These are phyloP conservation scores for Gambelia wislizenii DNA, from an alignment of 2,797 vertebrate genomes.

Conservation along the genomic window DNA sequence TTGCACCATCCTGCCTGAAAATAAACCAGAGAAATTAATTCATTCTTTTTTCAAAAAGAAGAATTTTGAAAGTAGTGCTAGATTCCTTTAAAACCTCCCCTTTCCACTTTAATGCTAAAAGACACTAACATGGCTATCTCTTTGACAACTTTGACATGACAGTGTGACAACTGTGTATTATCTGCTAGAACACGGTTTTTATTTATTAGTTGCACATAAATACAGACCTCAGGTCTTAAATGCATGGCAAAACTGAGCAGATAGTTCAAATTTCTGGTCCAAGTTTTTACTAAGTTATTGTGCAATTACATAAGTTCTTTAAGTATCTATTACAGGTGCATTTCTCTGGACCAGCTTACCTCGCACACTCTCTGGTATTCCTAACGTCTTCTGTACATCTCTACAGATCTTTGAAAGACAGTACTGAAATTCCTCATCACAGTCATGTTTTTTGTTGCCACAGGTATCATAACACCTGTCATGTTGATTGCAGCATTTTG, in stretches of 20 bases:
- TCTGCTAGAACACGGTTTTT: background rate
- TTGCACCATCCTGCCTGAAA: background rate
- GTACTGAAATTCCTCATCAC: slow-evolving; percentile 91
- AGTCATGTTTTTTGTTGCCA: slow-evolving; percentile 89
- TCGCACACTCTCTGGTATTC: slow-evolving; percentile 88
- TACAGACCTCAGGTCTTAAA: background rate
- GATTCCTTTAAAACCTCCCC: too few relatives aligned
- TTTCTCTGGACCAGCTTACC: slow-evolving; percentile 77
- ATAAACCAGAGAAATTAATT: background rate
- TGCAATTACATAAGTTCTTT: background rate
- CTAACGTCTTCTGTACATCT: slow-evolving; percentile 90
- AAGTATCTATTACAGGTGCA: background rate
- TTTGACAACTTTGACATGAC: too few relatives aligned
- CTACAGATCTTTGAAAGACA: slow-evolving; percentile 94
- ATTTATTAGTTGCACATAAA: background rate
- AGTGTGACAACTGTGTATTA: background rate
- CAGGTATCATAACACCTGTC: slow-evolving; percentile 97
- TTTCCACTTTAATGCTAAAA: too few relatives aligned
- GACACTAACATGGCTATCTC: too few relatives aligned
- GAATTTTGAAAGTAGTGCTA: too few relatives aligned
- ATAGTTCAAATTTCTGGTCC: background rate
- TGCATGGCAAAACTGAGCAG: background rate
- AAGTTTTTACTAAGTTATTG: background rate
- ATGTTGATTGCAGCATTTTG: slow-evolving; percentile 95
- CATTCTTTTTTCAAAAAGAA: too few relatives aligned